Percentiles rank a stretch among this genome's conserved stretches.
These are phyloP conservation scores for Pediacus dermestoides DNA, from an alignment of 2,888 invertebrate species.

Conservation along the genomic window DNA sequence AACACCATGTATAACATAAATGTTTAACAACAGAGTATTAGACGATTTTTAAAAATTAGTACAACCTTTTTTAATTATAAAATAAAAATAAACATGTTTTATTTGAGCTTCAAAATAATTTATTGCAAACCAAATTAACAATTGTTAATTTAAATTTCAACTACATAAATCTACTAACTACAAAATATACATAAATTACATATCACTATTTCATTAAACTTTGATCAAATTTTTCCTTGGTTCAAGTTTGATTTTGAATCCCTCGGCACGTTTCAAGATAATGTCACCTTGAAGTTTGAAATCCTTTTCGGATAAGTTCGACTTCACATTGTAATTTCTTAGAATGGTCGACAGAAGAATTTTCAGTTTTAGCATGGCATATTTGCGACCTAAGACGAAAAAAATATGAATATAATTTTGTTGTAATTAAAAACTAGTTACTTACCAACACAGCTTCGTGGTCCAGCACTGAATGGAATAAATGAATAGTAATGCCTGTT, in stretches of 20 bases:
- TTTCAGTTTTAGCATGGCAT: slow-evolving; percentile 75
- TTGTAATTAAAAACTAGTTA: slow-evolving; percentile 19
- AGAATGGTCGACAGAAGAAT: slow-evolving; percentile 68
- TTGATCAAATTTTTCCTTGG: too few species aligned
- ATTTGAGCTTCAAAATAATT: too few species aligned
- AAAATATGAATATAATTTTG: slow-evolving; percentile 6
- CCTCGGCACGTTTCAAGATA: slow-evolving; percentile 70
- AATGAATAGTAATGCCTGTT: slow-evolving; percentile 76
- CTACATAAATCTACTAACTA: too few species aligned
- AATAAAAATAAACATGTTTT: too few species aligned
- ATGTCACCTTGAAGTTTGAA: slow-evolving; percentile 69
- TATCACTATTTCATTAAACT: too few species aligned
- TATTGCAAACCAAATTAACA: too few species aligned
- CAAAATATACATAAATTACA: too few species aligned
- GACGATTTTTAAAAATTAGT: too few species aligned
- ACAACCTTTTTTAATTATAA: too few species aligned
- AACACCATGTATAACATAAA: too few species aligned
- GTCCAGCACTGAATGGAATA: slow-evolving; percentile 78
- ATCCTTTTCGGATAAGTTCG: slow-evolving; percentile 62
- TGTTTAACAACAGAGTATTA: too few species aligned
- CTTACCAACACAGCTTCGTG: slow-evolving; percentile 73
- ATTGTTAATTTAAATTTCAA: too few species aligned
- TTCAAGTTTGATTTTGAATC: slow-evolving; percentile 67
- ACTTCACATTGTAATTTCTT: slow-evolving; percentile 63
- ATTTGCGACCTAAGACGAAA: slow-evolving; percentile 62